Conservation (phyloP, 2,888 invertebrate species). For the Agrochola lychnidis region DNA sequence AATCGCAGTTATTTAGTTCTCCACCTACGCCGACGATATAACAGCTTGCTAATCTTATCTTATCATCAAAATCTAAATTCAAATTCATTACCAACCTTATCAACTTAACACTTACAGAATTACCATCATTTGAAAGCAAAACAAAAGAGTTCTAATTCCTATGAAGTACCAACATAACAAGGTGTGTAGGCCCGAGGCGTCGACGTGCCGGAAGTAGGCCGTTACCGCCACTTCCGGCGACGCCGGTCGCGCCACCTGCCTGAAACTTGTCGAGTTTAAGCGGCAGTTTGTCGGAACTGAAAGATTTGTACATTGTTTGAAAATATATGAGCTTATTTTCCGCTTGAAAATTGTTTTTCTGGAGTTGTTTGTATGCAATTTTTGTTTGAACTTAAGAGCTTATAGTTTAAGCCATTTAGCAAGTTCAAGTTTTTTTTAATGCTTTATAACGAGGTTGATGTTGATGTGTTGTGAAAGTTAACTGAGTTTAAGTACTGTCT, state of each 20-base stretch:
- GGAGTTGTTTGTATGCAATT: constrained; percentile 28
- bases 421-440: constrained; percentile 21
- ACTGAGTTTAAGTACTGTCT: neutral
- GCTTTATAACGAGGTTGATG: neutral
- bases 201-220: constrained; percentile 81
- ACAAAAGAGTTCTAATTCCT: constrained; percentile 65
- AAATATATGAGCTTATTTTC: constrained; percentile 59
- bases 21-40: too few species aligned
- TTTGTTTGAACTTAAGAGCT: constrained; percentile 18
- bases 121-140: constrained; percentile 64
- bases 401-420: constrained; percentile 31
- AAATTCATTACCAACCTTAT: constrained; percentile 16
- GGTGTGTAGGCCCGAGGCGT: constrained; percentile 70
- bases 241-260: constrained; percentile 77
- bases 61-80: neutral
- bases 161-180: constrained; percentile 65
- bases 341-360: constrained; percentile 42
- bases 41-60: neutral
- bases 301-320: constrained; percentile 69
- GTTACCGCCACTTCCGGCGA: constrained; percentile 79
- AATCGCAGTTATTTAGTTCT: too few species aligned
- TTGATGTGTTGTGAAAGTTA: too few species aligned
- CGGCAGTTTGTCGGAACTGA: constrained; percentile 59
- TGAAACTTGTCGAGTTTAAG: constrained; percentile 75
- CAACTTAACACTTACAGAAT: constrained; percentile 33